These are phyloP conservation scores for Syritta pipiens DNA, from an alignment of 2,888 invertebrate genomes.

Conservation along the genomic window DNA sequence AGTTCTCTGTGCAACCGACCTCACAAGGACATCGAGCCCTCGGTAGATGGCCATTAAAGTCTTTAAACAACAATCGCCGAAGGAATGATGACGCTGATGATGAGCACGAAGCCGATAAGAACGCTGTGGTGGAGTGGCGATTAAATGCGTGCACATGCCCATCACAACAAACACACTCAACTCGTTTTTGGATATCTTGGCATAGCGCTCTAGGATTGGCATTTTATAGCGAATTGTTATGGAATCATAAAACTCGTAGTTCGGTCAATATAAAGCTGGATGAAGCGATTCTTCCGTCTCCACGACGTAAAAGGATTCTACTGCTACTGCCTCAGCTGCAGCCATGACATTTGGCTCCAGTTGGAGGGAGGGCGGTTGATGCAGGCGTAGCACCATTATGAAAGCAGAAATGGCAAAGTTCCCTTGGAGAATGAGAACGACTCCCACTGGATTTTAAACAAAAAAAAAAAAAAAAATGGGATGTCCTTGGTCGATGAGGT, in stretches of 20 bases:
- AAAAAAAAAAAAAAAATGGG: no score
- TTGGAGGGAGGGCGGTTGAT: background rate
- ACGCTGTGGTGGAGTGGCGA: background rate
- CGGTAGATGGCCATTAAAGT: background rate
- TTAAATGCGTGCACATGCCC: constrained; percentile 41
- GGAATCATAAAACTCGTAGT: constrained; percentile 52
- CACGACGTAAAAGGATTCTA: background rate
- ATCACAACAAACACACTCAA: constrained; percentile 7
- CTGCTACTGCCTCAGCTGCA: background rate
- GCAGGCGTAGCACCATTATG: background rate
- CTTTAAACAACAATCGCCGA: background rate
- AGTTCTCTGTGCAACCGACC: no score
- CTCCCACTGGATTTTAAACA: constrained; percentile 1
- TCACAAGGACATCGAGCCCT: background rate
- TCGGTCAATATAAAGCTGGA: constrained; percentile 45
- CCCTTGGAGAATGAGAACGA: constrained; percentile 8
- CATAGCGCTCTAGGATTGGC: constrained; percentile 6
- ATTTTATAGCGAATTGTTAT: constrained; percentile 62
- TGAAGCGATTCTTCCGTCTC: constrained; percentile 20
- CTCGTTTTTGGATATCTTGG: background rate
- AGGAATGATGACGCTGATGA: constrained; percentile 6
- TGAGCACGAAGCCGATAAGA: background rate
- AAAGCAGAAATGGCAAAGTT: constrained; percentile 29
- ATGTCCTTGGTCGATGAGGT: constrained; percentile 25
- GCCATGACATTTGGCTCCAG: constrained; percentile 19